phyloP scores from a whole-genome alignment of 2,797 vertebrate genomes.

The Odontamblyopus rebecca region DNA sequence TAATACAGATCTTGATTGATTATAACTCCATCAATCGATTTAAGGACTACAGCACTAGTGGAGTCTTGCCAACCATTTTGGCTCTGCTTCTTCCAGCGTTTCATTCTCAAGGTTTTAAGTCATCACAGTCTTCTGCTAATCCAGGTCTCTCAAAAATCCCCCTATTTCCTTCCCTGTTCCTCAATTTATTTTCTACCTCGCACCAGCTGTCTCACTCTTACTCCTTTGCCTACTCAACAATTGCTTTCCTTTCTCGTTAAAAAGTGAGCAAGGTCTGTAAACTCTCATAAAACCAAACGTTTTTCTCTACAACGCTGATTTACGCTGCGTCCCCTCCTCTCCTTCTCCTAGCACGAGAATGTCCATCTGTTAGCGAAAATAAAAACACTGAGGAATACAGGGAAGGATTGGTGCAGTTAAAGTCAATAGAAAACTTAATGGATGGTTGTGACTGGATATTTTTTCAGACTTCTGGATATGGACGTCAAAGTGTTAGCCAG shows the following conservation, averaged over 20 bases:
- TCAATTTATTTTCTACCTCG: constrained; percentile 23
- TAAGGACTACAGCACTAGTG: constrained; percentile 17
- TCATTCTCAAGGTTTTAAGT: constrained; percentile 36
- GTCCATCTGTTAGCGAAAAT: constrained; percentile 60
- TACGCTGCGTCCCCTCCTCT: constrained; percentile 37
- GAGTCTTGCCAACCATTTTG: constrained; percentile 45
- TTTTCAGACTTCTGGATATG: constrained; percentile 61
- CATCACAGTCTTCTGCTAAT: constrained; percentile 41
- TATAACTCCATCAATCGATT: no score
- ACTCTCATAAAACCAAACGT: constrained; percentile 63
- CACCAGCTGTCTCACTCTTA: background rate
- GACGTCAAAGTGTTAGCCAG: constrained; percentile 51
- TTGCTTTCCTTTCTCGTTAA: constrained; percentile 65
- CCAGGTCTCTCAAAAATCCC: constrained; percentile 30
- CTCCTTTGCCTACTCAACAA: constrained; percentile 46
- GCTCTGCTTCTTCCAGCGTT: constrained; percentile 40
- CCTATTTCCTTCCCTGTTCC: constrained; percentile 3
- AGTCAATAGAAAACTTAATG: constrained; percentile 37
- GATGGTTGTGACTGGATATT: constrained; percentile 47
- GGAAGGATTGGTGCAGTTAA: constrained; percentile 36
- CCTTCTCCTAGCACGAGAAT: constrained; percentile 36
- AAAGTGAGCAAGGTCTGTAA: constrained; percentile 63
- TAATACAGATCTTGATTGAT: no score
- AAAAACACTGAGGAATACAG: constrained; percentile 40
- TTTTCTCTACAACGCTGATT: constrained; percentile 62